phyloP scores from a whole-genome alignment of 2,113 vertebrate species.

The Pogona vitticeps region DNA sequence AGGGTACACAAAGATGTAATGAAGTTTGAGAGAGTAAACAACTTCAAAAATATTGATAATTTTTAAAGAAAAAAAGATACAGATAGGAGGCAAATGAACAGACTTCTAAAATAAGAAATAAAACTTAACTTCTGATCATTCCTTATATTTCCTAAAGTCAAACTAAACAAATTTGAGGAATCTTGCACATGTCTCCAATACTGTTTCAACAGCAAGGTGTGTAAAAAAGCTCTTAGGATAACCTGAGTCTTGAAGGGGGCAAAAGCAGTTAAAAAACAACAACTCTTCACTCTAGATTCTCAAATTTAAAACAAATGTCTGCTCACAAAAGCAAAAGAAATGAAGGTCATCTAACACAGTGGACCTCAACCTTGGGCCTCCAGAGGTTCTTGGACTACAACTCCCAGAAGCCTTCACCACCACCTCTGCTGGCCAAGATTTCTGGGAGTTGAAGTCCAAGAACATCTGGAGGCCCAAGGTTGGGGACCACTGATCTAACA shows the following conservation, averaged over 20 bases:
- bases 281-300: neutral
- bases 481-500: too few species aligned
- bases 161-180: neutral
- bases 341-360: neutral
- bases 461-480: too few species aligned
- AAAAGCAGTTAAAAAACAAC: slow-evolving; percentile 17
- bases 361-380: too few species aligned
- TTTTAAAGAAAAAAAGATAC: neutral
- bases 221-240: neutral
- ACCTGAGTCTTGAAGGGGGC: slow-evolving; percentile 8
- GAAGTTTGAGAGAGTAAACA: neutral
- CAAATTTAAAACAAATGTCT: neutral
- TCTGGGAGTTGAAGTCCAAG: too few species aligned
- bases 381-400: too few species aligned
- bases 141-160: neutral
- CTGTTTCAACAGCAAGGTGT: slow-evolving; percentile 5
- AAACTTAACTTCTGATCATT: neutral
- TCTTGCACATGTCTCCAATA: neutral
- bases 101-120: neutral
- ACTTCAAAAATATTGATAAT: neutral
- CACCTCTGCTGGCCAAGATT: too few species aligned
- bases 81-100: neutral
- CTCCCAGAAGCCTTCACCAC: too few species aligned
- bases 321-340: neutral
- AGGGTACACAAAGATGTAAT: neutral